Base-by-base conservation (phyloP, 2,888 invertebrate species). In the Tridacna gigas region DNA sequence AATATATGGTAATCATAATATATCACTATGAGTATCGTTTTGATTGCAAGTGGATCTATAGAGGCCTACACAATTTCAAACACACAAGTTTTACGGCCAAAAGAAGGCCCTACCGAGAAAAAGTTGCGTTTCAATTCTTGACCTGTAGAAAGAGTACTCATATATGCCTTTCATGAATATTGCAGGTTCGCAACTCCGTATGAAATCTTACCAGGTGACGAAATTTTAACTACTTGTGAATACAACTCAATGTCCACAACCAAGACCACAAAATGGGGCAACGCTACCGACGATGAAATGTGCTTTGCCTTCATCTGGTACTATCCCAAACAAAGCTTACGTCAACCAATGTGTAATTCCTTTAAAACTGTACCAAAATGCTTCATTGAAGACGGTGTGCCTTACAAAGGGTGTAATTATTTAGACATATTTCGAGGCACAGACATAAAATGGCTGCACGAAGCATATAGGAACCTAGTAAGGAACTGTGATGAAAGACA, bases 231-330 rank as follows among this genome's bases (percentile, higher is more conserved):
- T 13, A 86, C 80, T 0, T 91, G 91, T 73, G 79, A 76, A 28
- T 91, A 83, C 83, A 86, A 86, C 18, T 80, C 87, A n/a, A 77
- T 83, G 0, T 12, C 45, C 0, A 69, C 65, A 25, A 77, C 77
- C 56, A 25, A 65, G 15, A 83, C 81, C 3, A 89, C 89, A 13
- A 86, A 86, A 47, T 90, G 81, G 65, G 91, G 91, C 13, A 88
- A 89, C n/a, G 90, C 80, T 13, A 90, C 90, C 0, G 81, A 82
- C 0, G 90, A 91, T 61, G 91, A 91, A 67, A 91, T 91, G 90
- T 91, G 91, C 61, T 89, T 86, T 71, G 91, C 89, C 15, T 90
- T 90, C 79, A 76, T 91, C 48, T 89, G 89, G 28, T 90, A 89
- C 78, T 91, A 89, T 74, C 91, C 91, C 0, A 28, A 74, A 28